Evolutionary conservation across 2,888 invertebrate genomes (phyloP), one percentile per base, ranked within the genome.

Genomic region (Drosophila prolongata): DNA sequence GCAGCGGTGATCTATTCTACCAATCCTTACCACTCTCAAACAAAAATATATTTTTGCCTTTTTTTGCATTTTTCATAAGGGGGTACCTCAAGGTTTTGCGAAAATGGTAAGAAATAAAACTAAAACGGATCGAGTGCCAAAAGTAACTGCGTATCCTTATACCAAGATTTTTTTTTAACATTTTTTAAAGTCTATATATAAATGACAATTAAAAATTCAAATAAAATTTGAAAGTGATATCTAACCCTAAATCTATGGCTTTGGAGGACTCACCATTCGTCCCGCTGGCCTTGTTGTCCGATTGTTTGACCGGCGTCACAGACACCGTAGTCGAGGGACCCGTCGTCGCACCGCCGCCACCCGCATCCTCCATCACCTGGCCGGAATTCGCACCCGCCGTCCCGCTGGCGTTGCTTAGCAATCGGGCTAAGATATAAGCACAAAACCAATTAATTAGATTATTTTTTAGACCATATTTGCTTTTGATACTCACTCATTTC

Each of bases 401-500:
- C 34, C 77, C 73, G 44, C 72, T 81, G 14, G 87, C 84, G 43
- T 80, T 78, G 69, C 81, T 79, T 76, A 92, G 71, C 72, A 92
- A 68, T 27, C 91, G 91, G 13, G 91, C 92, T 92, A 5, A 4
- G 52, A 67, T 13, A 1, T 6, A 19, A 5, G 10, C 2, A 19
- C 16, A 16, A 19, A 11, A 10, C 19, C 0, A 47, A 14, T 47
- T 14, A 14, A 11, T 16, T 11, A 14, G 8, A n/a, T 24, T 9
- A 1, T 8, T 3, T 11, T 30, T 9, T 8, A 0, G 1, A 30
- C 1, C 6, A 30, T 1, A 27, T 38, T 24, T n/a, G 42, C 10
- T 0, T 8, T 24, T 5, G 3, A 1, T 16, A 68, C 78, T 77
- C 75, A 91, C 92, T 91, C 91, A 92, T 92, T 81, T 92, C 92